These are phyloP conservation scores for Fregetta grallaria DNA, from an alignment of 2,113 vertebrate genomes.

Conservation along the genomic window DNA sequence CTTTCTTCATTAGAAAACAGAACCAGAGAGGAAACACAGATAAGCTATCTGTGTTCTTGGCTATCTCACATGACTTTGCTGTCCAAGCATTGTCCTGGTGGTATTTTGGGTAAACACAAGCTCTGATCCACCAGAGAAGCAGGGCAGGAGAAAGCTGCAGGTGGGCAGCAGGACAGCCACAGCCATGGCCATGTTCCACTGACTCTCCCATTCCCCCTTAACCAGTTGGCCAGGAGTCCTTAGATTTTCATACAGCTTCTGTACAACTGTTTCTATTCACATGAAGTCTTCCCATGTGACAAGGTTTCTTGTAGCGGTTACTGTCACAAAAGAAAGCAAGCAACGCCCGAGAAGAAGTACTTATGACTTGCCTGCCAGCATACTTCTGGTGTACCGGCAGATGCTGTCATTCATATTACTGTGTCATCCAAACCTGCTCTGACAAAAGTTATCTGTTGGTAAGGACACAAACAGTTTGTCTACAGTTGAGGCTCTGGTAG, in stretches of 20 bases:
- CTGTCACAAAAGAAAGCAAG: not conserved
- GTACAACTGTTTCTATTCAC: not conserved
- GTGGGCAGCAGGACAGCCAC: not conserved
- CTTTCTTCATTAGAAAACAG: not conserved
- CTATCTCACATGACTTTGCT: not conserved
- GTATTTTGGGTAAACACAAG: not conserved
- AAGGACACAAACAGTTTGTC: not conserved
- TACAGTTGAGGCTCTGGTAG: not conserved
- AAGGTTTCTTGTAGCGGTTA: not conserved
- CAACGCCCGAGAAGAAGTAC: not conserved
- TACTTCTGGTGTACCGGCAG: not conserved
- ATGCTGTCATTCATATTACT: not conserved
- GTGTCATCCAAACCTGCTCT: not conserved
- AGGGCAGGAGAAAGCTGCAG: not conserved
- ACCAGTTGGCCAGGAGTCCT: not conserved
- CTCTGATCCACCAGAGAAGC: not conserved
- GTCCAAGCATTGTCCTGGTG: not conserved
- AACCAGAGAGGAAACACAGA: not conserved
- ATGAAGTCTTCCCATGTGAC: not conserved
- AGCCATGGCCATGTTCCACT: not conserved
- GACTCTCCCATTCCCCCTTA: not conserved
- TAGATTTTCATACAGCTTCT: not conserved
- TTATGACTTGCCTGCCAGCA: not conserved
- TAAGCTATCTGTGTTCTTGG: no score
- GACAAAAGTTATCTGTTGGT: not conserved